These are phyloP conservation scores for Ichneumon xanthorius DNA, from an alignment of 2,888 invertebrate species.

Conservation along the genomic window DNA sequence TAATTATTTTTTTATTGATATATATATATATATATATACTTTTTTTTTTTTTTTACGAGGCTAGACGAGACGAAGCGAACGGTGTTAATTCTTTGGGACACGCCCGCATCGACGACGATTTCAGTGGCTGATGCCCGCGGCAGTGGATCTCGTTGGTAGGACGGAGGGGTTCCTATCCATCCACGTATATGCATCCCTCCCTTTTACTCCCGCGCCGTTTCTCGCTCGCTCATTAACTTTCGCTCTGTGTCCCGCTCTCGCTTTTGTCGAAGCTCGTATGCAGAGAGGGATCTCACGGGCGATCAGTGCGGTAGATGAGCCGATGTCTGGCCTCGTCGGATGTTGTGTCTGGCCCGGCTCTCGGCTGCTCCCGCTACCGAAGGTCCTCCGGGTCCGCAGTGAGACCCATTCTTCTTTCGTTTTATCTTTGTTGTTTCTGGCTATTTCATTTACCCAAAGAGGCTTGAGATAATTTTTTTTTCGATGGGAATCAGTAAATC, in stretches of 20 bases:
- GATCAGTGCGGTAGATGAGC: conserved; percentile 67
- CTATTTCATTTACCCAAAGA: conserved; percentile 6
- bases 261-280: conserved; percentile 20
- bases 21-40: too few species aligned
- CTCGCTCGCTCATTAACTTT: conserved; percentile 37
- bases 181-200: neutral
- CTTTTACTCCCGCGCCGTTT: conserved; percentile 17
- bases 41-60: conserved; percentile 29
- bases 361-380: conserved; percentile 60
- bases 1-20: too few species aligned
- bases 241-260: conserved; percentile 24
- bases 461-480: neutral
- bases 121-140: conserved; percentile 41
- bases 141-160: conserved; percentile 43
- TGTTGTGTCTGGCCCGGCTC: conserved; percentile 71
- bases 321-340: conserved; percentile 72
- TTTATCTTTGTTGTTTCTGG: neutral
- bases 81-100: conserved; percentile 54
- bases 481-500: too few species aligned
- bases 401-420: conserved; percentile 24
- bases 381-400: conserved; percentile 68
- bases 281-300: conserved; percentile 63
- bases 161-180: conserved; percentile 17
- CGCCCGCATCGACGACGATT: conserved; percentile 65
- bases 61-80: conserved; percentile 33